Base-by-base conservation (phyloP, 2,888 invertebrate genomes). In the Girardia tigrina region DNA sequence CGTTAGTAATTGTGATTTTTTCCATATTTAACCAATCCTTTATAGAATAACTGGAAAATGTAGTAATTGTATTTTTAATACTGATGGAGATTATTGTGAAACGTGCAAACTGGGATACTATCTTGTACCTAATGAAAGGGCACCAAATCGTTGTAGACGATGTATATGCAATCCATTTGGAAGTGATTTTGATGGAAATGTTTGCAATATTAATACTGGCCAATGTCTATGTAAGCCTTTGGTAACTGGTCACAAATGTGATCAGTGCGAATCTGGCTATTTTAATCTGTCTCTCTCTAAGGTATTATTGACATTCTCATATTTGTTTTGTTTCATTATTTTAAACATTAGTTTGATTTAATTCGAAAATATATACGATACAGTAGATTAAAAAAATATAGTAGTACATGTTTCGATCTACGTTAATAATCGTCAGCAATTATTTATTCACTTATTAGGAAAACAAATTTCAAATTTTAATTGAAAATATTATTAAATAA, bases 11-110 rank as follows among this genome's bases (percentile, higher is more conserved):
- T 4, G 56, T 6, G n/a, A 12, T 36, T 36, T 36, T 36, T 12
- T 36, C 16, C 8, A 12, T 36, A 36, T 36, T 36, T 36, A n/a
- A n/a, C n/a, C n/a, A n/a, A n/a, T n/a, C n/a, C n/a, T 36, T 8
- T 36, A 8, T 77, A 84, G 92, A n/a, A 90, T 90, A 0, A 91
- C 90, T 1, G 97, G 97, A 23, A 91, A 92, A 81, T 99, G 98
- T 85, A 86, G 93, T 70, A 95, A 95, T 84, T 98, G 98, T 84
- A 92, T 95, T 79, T 91, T 92, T 85, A 93, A 93, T 81, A 95
- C 95, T 0, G 92, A 90, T 69, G 97, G 97, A 0, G 86, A 88
- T 69, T 89, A 90, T 82, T 99, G 97, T 82, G 94, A 95, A 79
- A 89, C 89, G 80, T 97, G 97, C 85, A 86, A 93, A 79, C 88